A percentile compares a stretch with the other conserved stretches of the same genome.
phyloP scores from a whole-genome alignment of 2,888 invertebrate species.

The Callosobruchus maculatus region DNA sequence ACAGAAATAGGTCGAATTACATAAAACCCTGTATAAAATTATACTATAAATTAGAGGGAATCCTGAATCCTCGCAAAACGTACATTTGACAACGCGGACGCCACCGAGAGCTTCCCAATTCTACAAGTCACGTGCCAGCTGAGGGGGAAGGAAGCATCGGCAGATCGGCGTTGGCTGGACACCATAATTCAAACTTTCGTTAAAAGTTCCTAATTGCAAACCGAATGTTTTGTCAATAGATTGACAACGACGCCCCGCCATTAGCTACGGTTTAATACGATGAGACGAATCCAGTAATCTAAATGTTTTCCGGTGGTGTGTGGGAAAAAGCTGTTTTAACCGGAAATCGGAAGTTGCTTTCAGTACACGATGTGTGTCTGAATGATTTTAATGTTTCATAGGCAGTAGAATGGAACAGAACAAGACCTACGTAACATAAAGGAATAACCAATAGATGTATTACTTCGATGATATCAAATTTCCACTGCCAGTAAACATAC shows the following conservation, averaged over 20 bases:
- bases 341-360: not conserved
- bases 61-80: conserved; percentile 2
- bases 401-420: too few species aligned
- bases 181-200: conserved; percentile 34
- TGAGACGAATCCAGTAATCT: conserved; percentile 20
- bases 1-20: too few species aligned
- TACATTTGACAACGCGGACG: conserved; percentile 8
- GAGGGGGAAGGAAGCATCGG: not conserved
- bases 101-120: conserved; percentile 12
- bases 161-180: conserved; percentile 28
- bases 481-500: too few species aligned
- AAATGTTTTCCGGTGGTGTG: conserved; percentile 16
- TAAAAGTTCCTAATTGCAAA: conserved; percentile 36
- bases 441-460: too few species aligned
- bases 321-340: not conserved
- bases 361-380: not conserved
- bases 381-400: too few species aligned
- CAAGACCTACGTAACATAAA: too few species aligned
- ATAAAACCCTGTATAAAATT: too few species aligned
- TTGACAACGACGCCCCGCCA: conserved; percentile 13
- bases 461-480: too few species aligned
- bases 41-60: too few species aligned
- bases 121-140: conserved; percentile 30
- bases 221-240: conserved; percentile 37
- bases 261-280: conserved; percentile 20